Percentiles rank a stretch among this genome's conserved stretches.
Conservation (phyloP, 2,797 vertebrate genomes). For the Scarus forsteni region DNA sequence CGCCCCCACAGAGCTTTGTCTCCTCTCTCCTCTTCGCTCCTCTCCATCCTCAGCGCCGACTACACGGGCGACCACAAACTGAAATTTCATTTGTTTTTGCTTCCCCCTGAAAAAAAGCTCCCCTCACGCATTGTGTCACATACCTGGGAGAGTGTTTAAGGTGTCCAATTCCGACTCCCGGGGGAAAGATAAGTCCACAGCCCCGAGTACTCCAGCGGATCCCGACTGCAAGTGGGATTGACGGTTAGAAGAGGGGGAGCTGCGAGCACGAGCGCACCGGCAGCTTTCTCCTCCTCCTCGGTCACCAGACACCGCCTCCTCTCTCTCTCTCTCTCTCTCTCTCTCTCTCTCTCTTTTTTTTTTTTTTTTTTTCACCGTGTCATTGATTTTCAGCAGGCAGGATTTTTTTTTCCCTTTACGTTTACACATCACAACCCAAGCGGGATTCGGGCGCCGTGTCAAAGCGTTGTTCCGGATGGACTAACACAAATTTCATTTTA, state of each 20-base stretch:
- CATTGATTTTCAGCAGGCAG: constrained; percentile 65
- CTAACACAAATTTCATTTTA: constrained; percentile 54
- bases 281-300: constrained; percentile 68
- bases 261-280: constrained; percentile 44
- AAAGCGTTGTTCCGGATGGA: constrained; percentile 36
- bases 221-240: constrained; percentile 54
- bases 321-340: constrained; percentile 37
- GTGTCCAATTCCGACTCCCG: constrained; percentile 50
- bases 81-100: constrained; percentile 11
- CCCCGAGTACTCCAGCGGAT: constrained; percentile 59
- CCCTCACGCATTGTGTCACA: not conserved
- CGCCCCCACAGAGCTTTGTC: constrained; percentile 49
- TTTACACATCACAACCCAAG: constrained; percentile 45
- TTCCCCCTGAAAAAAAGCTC: not conserved
- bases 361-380: constrained; percentile 48
- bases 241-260: constrained; percentile 37
- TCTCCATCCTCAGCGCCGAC: not conserved
- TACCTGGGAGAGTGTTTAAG: constrained; percentile 58
- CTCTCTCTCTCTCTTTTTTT: constrained; percentile 33
- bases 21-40: constrained; percentile 30
- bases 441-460: constrained; percentile 51
- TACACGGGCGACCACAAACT: constrained; percentile 8
- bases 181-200: constrained; percentile 69
- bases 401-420: constrained; percentile 12
- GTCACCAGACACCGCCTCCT: constrained; percentile 69